Percentiles rank a stretch among this genome's conserved stretches.
These are phyloP conservation scores for Sweltsa coloradensis DNA, from an alignment of 1,140 invertebrate species.

Conservation along the genomic window DNA sequence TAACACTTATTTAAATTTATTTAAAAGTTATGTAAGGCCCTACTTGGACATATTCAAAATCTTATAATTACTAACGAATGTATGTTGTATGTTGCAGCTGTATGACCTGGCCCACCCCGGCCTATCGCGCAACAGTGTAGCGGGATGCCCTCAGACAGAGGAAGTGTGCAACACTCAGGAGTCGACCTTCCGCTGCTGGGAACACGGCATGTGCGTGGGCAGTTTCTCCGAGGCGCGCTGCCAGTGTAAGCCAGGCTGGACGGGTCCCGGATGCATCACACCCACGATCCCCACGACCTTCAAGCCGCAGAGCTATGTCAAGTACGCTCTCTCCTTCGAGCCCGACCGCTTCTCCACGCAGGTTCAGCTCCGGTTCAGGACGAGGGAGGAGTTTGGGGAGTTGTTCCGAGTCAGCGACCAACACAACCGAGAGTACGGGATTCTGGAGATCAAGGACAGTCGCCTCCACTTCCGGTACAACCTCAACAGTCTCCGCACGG, in stretches of 20 bases:
- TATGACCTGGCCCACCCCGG: constrained; percentile 87
- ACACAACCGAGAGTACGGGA: constrained; percentile 88
- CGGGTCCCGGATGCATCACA: constrained; percentile 72
- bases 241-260: constrained; percentile 85
- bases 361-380: constrained; percentile 84
- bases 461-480: constrained; percentile 85
- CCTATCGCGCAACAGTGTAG: constrained; percentile 65
- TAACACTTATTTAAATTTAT: no score
- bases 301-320: constrained; percentile 84
- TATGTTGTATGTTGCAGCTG: constrained; percentile 37
- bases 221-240: constrained; percentile 78
- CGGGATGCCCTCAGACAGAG: constrained; percentile 83
- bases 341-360: constrained; percentile 84
- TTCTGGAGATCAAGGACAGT: constrained; percentile 86
- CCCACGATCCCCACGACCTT: constrained; percentile 80
- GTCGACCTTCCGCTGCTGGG: constrained; percentile 69
- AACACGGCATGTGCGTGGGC: constrained; percentile 88
- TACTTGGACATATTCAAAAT: no score
- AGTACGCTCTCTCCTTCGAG: constrained; percentile 89
- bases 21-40: no score
- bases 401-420: constrained; percentile 86
- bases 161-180: constrained; percentile 73
- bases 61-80: not conserved
- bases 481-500: constrained; percentile 76
- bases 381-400: constrained; percentile 83